Evolutionary conservation across 2,888 invertebrate genomes (phyloP), one percentile per base, ranked within the genome.

Genomic region (Sclerodermus sp.): DNA sequence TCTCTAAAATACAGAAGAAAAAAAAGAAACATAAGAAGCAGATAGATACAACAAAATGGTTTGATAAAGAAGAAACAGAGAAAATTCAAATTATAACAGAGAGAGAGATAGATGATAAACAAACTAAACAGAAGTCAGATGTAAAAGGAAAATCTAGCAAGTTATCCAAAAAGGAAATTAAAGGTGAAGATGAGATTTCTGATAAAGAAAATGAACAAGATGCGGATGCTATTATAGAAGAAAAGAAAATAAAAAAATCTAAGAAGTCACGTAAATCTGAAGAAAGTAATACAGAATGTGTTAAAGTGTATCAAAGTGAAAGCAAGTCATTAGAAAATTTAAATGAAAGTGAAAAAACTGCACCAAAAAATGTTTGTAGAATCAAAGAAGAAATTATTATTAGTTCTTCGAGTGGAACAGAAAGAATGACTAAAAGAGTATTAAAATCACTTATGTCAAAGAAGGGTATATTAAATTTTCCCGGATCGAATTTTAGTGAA

Each of bases 401-500:
- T 18, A 62, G 53, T 38, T 39, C 54, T 4, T 51, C 51, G 53
- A 49, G 43, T 42, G 18, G 36, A 18, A 64, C 41, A 45, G 17
- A 16, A 4, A 59, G 38, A 18, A 59, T 55, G 39, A 55, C 67
- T 1, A 75, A 68, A 47, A 70, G 54, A 47, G 54, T 65, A 3
- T 53, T 76, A 16, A 70, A 60, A 44, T 48, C 63, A n/a, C 53
- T 73, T 31, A 75, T 76, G 31, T 42, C 64, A 9, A 62, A 56
- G 42, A 70, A 63, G 44, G 67, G 71, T 1, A 47, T 66, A 36
- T 47, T 60, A 17, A 37, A 71, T 14, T 77, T 77, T 41, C 58
- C 58, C 32, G 77, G 76, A 1, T 71, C 77, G 1, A 77, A 77
- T 56, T 62, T 77, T 13, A 65, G 68, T 47, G 67, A 70, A 34